phyloP scores from a whole-genome alignment of 2,113 vertebrate genomes.

The Silurus asotus region DNA sequence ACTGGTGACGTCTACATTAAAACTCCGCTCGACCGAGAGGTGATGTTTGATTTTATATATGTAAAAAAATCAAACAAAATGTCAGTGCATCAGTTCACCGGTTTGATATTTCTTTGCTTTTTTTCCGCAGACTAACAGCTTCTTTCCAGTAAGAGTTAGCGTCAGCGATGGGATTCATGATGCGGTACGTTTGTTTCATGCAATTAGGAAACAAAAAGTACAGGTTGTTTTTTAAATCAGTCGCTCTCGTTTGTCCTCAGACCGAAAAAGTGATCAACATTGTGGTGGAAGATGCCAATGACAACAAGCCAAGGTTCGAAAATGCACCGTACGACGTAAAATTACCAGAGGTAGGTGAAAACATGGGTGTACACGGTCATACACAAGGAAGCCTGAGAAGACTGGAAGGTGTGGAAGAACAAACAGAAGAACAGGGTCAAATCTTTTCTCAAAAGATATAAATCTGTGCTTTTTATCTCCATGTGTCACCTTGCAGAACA shows the following conservation, averaged over 20 bases:
- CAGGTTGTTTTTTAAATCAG: not conserved
- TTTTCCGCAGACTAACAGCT: not conserved
- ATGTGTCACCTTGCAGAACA: conserved; percentile 55
- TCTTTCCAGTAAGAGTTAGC: not conserved
- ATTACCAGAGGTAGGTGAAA: conserved; percentile 72
- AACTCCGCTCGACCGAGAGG: not conserved
- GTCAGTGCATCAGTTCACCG: not conserved
- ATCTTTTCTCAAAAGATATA: not conserved
- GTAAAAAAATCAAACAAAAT: not conserved
- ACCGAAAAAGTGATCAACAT: rapidly evolving
- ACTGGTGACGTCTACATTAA: not conserved
- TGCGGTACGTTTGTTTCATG: conserved; percentile 28
- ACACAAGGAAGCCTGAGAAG: not conserved
- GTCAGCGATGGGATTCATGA: not conserved
- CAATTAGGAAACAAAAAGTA: too few species aligned
- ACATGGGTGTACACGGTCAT: too few species aligned
- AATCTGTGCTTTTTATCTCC: not conserved
- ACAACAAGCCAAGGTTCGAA: conserved; percentile 75
- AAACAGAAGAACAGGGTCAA: not conserved
- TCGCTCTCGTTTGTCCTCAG: conserved; percentile 63
- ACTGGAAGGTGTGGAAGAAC: not conserved
- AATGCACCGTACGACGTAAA: conserved; percentile 56
- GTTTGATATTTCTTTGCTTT: not conserved
- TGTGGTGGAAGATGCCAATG: conserved; percentile 71
- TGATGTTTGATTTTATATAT: not conserved